Percentiles rank a stretch among this genome's conserved stretches.
Conservation (phyloP, 1,140 invertebrate genomes). For the Macrobrachium rosenbergii region DNA sequence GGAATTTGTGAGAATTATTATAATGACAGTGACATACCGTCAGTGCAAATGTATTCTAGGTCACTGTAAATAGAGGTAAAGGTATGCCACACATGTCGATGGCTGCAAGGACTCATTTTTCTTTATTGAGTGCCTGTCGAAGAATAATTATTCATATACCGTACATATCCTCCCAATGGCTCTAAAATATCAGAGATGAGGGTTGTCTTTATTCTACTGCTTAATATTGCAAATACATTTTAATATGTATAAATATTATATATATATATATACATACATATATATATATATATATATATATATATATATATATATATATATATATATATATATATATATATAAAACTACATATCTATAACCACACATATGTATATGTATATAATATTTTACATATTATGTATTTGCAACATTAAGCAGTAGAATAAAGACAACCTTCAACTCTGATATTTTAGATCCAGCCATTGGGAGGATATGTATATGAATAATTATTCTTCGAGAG, state of each 20-base stretch:
- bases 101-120: no score
- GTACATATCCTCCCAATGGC: background rate
- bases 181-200: background rate
- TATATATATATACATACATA: background rate
- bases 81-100: no score
- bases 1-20: no score
- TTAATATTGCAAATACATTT: background rate
- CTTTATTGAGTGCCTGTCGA: background rate
- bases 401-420: background rate
- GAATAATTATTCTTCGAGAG: background rate
- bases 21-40: no score
- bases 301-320: conserved; percentile 9
- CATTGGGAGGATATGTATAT: background rate
- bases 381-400: background rate
- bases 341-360: background rate
- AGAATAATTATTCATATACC: background rate
- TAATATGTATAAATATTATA: background rate
- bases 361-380: conserved; percentile 3
- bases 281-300: background rate
- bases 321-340: background rate
- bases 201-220: background rate
- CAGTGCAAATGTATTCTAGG: no score
- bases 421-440: background rate
- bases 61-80: no score
- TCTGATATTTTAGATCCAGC: no score